Conservation (phyloP, 2,888 invertebrate genomes). For the Seira sanloemensis region DNA sequence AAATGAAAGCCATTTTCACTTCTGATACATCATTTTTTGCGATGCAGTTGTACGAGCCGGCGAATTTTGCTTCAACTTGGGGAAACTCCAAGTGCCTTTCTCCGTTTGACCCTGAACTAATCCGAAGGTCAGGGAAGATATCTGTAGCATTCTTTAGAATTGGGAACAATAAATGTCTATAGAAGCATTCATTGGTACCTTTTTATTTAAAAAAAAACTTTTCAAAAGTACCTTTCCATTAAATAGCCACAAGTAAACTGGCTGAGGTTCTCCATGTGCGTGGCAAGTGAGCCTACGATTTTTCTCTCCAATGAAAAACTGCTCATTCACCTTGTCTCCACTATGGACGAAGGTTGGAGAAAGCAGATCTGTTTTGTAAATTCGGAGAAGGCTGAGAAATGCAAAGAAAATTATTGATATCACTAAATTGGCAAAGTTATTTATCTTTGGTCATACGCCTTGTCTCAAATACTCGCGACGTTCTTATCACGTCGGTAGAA, state of each 20-base stretch:
- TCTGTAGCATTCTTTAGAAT: neutral
- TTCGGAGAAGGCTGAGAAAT: neutral
- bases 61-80: conserved; percentile 17
- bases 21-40: conserved; percentile 22
- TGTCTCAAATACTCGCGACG: conserved; percentile 35
- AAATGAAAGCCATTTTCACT: neutral
- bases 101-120: conserved; percentile 28
- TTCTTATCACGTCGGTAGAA: conserved; percentile 16
- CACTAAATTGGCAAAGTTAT: neutral
- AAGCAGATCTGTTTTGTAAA: conserved; percentile 29
- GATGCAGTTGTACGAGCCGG: neutral
- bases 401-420: neutral
- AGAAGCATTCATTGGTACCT: neutral
- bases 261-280: conserved; percentile 44
- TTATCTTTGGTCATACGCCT: conserved; percentile 4
- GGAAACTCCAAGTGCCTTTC: conserved; percentile 53
- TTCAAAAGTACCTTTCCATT: conserved; percentile 11
- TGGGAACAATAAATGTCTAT: neutral
- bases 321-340: neutral
- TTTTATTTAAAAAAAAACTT: neutral
- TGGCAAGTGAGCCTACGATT: conserved; percentile 34
- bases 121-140: conserved; percentile 28
- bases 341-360: neutral
- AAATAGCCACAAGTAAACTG: conserved; percentile 29
- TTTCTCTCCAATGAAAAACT: conserved; percentile 31